phyloP scores from a whole-genome alignment of 2,888 invertebrate species.

The Podabrus alpinus region DNA sequence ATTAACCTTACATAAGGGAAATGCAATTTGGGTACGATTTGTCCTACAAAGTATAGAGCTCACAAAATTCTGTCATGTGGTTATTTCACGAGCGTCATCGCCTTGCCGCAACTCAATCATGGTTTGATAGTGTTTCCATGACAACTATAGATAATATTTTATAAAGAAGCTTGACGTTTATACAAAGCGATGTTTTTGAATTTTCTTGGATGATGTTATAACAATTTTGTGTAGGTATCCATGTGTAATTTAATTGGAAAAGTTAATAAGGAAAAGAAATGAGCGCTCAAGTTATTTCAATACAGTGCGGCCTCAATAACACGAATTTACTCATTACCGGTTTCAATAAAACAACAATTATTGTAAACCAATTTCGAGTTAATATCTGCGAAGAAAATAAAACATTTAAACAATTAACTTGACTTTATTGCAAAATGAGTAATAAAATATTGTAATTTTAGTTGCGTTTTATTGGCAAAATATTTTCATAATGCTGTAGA shows the following conservation, averaged over 20 bases:
- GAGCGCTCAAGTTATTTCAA: neutral
- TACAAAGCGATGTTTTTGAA: neutral
- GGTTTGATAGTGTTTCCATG: constrained; percentile 24
- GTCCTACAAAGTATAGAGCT: constrained; percentile 14
- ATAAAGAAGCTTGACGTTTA: neutral
- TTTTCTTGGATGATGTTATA: neutral
- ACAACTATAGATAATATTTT: constrained; percentile 2
- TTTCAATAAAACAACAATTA: neutral
- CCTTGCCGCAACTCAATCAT: constrained; percentile 27
- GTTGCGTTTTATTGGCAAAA: neutral
- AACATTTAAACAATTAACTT: neutral
- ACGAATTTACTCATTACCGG: neutral
- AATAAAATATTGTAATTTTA: neutral
- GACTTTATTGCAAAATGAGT: neutral
- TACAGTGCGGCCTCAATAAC: neutral
- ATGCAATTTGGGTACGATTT: constrained; percentile 24
- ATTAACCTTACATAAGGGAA: constrained; percentile 19
- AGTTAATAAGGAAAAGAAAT: neutral
- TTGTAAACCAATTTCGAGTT: neutral
- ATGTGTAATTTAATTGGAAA: neutral
- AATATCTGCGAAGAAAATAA: neutral
- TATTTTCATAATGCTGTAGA: neutral
- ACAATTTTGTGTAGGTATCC: neutral
- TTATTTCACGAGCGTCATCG: constrained; percentile 28
- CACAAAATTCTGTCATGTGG: constrained; percentile 24